Base-by-base conservation (phyloP, 2,888 invertebrate genomes). In the Amphipoea oculea region DNA sequence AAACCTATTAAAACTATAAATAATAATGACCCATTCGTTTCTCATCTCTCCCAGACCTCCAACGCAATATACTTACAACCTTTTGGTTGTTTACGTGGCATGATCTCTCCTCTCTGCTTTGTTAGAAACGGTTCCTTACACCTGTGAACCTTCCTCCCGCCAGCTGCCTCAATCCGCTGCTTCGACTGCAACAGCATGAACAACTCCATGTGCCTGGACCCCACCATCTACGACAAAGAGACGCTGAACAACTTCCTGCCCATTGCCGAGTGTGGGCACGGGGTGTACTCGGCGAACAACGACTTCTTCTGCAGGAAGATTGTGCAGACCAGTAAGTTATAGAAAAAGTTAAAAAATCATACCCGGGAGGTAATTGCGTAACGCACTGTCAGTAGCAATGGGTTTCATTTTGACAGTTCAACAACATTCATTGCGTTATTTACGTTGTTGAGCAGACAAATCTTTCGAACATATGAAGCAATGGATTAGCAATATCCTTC, bases 151-250 rank as follows among this genome's bases (percentile, higher is more conserved):
- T 45, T 54, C 29, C n/a, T 40, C 1, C 9, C 69, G n/a, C 4
- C 92, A 98, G 98, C 94, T 69, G 86, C 94, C 29, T 95, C 97
- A 4, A 97, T 98, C 85, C 96, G 96, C 70, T 98, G 98, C 91
- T 98, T 97, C 94, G 98, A 98, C 86, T 98, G 98, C 94, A 98
- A 98, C 93, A 98, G 98, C 63, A 96, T 95, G 73, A 97, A 97
- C 90, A 97, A 98, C 93, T 97, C 97, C 20, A 98, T 97, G 93
- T 98, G 98, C 92, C 94, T 95, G 48, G 97, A 97, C 83, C 96
- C 98, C 67, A 95, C 97, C 65, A 94, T 95, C 45, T 96, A 96
- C 89, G 95, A 96, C 88, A 70, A 81, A 78, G 96, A 95, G 67
- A 95, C 94, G 3, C 81, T 95, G 5, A 73, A 83, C 29, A 93